Percentiles rank a stretch among this genome's conserved stretches.
Conservation (phyloP, 2,888 invertebrate species). For the Ceramica pisi region DNA sequence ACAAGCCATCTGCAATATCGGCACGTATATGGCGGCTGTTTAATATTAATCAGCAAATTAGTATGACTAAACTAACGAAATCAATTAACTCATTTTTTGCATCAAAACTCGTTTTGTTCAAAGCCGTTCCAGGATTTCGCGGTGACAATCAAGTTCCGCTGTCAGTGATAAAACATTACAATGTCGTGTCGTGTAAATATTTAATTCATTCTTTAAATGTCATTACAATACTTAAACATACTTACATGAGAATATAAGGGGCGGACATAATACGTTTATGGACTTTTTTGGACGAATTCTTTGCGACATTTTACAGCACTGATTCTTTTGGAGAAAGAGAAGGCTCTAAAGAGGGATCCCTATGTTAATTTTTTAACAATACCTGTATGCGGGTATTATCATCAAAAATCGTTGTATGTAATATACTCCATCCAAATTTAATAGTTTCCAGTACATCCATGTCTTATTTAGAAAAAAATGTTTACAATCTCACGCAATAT, state of each 20-base stretch:
- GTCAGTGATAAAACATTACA: conserved; percentile 67
- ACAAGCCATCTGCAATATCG: conserved; percentile 80
- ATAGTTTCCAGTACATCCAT: no score
- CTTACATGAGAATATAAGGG: conserved; percentile 57
- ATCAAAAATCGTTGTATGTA: no score
- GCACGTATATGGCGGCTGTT: conserved; percentile 82
- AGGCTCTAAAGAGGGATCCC: background rate
- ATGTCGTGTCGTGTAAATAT: conserved; percentile 72
- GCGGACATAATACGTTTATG: conserved; percentile 51
- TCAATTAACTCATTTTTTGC: conserved; percentile 85
- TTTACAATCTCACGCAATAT: no score
- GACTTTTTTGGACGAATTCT: conserved; percentile 55
- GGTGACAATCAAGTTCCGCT: conserved; percentile 70
- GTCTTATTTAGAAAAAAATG: no score
- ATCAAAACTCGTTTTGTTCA: conserved; percentile 77
- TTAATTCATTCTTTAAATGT: conserved; percentile 74
- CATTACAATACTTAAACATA: conserved; percentile 67
- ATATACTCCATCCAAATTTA: no score
- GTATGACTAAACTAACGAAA: conserved; percentile 88
- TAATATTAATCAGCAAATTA: conserved; percentile 88
- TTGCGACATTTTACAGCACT: conserved; percentile 50
- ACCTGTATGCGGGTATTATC: conserved; percentile 26
- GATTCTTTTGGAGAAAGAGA: conserved; percentile 41
- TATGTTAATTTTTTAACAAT: conserved; percentile 14
- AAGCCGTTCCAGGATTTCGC: conserved; percentile 77